Conservation (phyloP, 2,888 invertebrate genomes). For the Cistogaster globosa region DNA sequence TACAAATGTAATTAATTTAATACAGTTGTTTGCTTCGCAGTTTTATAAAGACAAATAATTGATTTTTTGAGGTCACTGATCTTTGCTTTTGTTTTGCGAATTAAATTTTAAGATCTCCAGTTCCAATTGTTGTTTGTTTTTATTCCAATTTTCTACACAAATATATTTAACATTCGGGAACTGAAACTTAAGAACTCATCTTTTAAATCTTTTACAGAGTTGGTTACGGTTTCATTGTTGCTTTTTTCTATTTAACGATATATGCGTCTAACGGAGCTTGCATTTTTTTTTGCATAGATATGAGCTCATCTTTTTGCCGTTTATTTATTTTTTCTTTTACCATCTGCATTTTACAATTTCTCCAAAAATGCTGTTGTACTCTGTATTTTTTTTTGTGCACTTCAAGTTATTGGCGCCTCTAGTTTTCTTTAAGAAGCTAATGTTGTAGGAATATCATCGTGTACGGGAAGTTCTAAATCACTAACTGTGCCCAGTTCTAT, state of each 20-base stretch:
- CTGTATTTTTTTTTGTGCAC: not conserved
- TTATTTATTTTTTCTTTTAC: too few relatives aligned
- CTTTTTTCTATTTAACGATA: constrained; percentile 20
- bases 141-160: too few relatives aligned
- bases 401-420: not conserved
- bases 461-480: not conserved
- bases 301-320: too few relatives aligned
- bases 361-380: not conserved
- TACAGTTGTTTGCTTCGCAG: too few relatives aligned
- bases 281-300: not conserved
- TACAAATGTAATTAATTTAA: too few relatives aligned
- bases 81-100: too few relatives aligned
- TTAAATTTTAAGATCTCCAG: too few relatives aligned
- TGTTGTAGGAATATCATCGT: not conserved
- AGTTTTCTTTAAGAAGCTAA: not conserved
- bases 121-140: too few relatives aligned
- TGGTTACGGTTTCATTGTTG: not conserved
- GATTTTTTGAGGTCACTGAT: too few relatives aligned
- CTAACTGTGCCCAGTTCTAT: not conserved
- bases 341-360: not conserved
- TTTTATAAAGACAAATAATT: too few relatives aligned
- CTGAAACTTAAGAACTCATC: constrained; percentile 16
- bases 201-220: constrained; percentile 23
- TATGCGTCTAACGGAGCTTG: not conserved
- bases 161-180: constrained; percentile 10